Evolutionary conservation across 2,113 vertebrate genomes (phyloP).

Genomic region (Myiozetetes cayanensis): DNA sequence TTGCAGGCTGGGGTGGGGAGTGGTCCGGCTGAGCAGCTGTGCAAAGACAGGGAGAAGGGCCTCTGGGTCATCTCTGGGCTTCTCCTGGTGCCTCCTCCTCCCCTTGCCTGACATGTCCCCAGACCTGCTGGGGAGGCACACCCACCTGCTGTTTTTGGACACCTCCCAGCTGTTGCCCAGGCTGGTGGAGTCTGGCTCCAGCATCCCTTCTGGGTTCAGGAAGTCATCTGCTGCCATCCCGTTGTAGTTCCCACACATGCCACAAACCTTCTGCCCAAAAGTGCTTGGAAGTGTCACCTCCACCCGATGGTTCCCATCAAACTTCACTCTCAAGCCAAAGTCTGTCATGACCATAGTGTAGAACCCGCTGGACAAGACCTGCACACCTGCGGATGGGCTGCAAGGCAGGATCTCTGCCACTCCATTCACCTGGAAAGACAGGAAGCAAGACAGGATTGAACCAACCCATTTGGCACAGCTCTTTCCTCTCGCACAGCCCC

Average conservation of each 20-base stretch:
- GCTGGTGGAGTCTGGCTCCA: constrained; percentile 58
- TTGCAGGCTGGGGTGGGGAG: constrained; percentile 14
- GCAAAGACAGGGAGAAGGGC: neutral
- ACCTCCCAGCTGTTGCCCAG: constrained; percentile 72
- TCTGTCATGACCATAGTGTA: constrained; percentile 52
- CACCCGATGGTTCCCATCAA: constrained; percentile 62
- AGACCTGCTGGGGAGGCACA: neutral
- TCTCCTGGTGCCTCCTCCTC: neutral
- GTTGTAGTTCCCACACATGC: constrained; percentile 70
- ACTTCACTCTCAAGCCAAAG: constrained; percentile 63
- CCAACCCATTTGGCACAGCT: neutral
- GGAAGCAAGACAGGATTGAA: neutral
- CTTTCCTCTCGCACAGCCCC: neutral
- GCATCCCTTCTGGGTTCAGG: constrained; percentile 52
- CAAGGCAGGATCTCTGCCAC: constrained; percentile 42
- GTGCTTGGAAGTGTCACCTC: constrained; percentile 38
- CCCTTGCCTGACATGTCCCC: neutral
- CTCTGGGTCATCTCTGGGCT: neutral
- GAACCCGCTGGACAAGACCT: constrained; percentile 36
- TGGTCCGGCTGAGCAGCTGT: constrained; percentile 18
- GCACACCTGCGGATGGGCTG: neutral
- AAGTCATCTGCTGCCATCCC: constrained; percentile 60
- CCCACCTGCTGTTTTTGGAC: constrained; percentile 56
- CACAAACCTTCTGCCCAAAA: constrained; percentile 62
- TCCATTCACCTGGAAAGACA: constrained; percentile 50